Percentiles rank a stretch among this genome's conserved stretches.
These are phyloP conservation scores for Nomada hirtipes DNA, from an alignment of 2,888 invertebrate species.

Conservation along the genomic window DNA sequence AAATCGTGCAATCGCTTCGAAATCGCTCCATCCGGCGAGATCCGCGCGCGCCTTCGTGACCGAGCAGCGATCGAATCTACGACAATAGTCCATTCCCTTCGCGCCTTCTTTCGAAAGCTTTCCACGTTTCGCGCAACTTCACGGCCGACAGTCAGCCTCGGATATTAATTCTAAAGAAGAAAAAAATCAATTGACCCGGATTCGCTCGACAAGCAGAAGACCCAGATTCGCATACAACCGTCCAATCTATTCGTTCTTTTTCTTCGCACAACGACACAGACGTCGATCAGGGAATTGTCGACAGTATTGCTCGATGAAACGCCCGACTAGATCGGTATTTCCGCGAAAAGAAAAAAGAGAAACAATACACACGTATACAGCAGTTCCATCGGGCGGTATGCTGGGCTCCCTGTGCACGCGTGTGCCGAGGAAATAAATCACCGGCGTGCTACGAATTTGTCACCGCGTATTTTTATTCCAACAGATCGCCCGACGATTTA, in stretches of 20 bases:
- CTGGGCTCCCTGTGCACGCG: background rate
- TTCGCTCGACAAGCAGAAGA: background rate
- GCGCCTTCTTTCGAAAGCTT: too few species aligned
- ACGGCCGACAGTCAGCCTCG: slow-evolving; percentile 34
- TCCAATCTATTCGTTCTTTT: slow-evolving; percentile 5
- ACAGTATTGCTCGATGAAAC: background rate
- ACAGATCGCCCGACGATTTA: slow-evolving; percentile 54
- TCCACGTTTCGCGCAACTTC: background rate
- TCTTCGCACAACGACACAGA: background rate
- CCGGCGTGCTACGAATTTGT: slow-evolving; percentile 49
- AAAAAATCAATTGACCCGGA: background rate
- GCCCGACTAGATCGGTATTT: slow-evolving; percentile 5
- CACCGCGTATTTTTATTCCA: slow-evolving; percentile 50
- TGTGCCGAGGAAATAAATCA: slow-evolving; percentile 48
- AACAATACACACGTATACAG: background rate
- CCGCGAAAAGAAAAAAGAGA: background rate
- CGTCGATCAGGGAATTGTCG: background rate
- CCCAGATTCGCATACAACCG: background rate
- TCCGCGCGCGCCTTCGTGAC: slow-evolving; percentile 21
- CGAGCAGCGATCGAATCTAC: slow-evolving; percentile 44
- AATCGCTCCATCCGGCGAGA: slow-evolving; percentile 37
- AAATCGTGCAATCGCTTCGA: slow-evolving; percentile 47
- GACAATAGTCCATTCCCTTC: background rate
- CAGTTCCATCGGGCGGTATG: background rate
- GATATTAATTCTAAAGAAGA: slow-evolving; percentile 15